These are phyloP conservation scores for Hemithea aestivaria DNA, from an alignment of 2,888 invertebrate genomes.

Conservation along the genomic window DNA sequence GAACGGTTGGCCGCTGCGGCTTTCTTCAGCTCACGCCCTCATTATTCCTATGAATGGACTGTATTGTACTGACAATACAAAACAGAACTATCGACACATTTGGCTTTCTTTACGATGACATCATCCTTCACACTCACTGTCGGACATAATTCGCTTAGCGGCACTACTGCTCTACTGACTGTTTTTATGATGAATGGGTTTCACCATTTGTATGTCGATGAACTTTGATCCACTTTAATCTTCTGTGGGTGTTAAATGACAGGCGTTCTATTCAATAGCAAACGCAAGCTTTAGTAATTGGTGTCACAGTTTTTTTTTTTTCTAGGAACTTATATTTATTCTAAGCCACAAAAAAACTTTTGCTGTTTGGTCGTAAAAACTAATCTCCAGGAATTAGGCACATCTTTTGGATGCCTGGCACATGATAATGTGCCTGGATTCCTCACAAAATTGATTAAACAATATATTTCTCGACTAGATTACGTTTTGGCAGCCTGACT, in stretches of 20 bases:
- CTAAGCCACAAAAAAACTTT: too few species aligned
- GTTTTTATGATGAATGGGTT: constrained; percentile 65
- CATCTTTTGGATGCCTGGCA: too few species aligned
- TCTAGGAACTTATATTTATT: constrained; percentile 15
- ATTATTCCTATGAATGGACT: constrained; percentile 61
- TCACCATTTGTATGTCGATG: constrained; percentile 65
- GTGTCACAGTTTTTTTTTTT: constrained; percentile 10
- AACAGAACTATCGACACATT: constrained; percentile 40
- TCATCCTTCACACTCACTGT: constrained; percentile 52
- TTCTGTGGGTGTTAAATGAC: constrained; percentile 60
- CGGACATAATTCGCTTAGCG: constrained; percentile 51
- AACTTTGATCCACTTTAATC: constrained; percentile 67
- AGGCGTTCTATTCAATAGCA: constrained; percentile 39
- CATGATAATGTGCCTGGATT: too few species aligned
- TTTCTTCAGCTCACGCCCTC: constrained; percentile 57
- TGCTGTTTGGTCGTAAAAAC: too few species aligned
- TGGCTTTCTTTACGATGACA: constrained; percentile 48
- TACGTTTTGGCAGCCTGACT: too few species aligned
- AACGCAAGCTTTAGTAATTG: constrained; percentile 29
- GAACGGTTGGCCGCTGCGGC: constrained; percentile 62
- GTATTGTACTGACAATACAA: constrained; percentile 28
- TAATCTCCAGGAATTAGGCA: too few species aligned
- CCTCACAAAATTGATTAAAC: too few species aligned
- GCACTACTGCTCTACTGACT: constrained; percentile 62
- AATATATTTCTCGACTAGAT: too few species aligned